A percentile compares a stretch with the other conserved stretches of the same genome.
Conservation (phyloP, 2,113 vertebrate species). For the Tragulus kanchil region DNA sequence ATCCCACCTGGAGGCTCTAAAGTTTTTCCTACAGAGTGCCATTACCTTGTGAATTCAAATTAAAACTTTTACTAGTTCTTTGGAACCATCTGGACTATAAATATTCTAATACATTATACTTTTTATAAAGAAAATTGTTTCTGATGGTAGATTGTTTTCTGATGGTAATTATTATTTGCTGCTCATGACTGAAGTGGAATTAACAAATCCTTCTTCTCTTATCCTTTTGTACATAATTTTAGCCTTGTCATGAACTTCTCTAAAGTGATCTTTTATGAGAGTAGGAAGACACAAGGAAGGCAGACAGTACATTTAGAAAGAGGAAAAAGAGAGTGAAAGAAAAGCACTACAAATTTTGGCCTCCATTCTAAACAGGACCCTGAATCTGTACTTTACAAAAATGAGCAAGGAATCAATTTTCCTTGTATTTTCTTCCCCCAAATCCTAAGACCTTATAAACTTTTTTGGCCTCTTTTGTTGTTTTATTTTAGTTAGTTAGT, state of each 20-base stretch:
- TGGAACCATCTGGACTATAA: constrained; percentile 71
- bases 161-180: not conserved
- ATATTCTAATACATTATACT: not conserved
- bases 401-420: not conserved
- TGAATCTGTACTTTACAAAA: not conserved
- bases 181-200: not conserved
- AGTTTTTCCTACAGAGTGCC: not conserved
- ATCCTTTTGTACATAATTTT: not conserved
- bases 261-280: not conserved
- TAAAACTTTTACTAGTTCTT: constrained; percentile 70
- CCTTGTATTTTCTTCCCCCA: not conserved
- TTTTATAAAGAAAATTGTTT: not conserved
- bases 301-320: not conserved
- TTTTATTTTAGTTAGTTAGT: too few relatives aligned
- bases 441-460: not conserved
- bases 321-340: not conserved
- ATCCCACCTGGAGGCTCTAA: not conserved
- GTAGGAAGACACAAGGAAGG: not conserved
- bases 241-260: not conserved
- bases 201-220: not conserved
- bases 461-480: too few relatives aligned
- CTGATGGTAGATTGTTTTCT: not conserved
- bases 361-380: not conserved
- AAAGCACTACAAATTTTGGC: not conserved
- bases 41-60: not conserved